phyloP scores from a whole-genome alignment of 2,797 vertebrate species.

The Natrix natrix region DNA sequence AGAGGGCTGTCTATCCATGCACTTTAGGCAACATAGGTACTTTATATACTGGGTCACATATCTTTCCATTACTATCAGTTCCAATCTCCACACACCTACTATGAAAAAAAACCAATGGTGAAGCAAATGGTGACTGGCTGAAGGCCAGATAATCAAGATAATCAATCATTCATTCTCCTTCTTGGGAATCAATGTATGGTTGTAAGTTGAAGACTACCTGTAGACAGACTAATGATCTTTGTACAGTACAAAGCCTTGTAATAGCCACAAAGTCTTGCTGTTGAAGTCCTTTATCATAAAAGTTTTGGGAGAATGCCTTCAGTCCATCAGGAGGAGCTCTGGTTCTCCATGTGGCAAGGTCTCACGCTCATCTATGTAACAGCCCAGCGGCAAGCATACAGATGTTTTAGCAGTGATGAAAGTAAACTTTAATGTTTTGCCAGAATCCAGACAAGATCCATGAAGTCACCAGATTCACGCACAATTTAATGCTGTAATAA shows the following conservation, averaged over 20 bases:
- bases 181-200: background rate
- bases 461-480: conserved; percentile 16
- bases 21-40: background rate
- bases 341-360: background rate
- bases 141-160: background rate
- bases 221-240: background rate
- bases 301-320: background rate
- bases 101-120: background rate
- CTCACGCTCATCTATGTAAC: background rate
- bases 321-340: background rate
- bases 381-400: background rate
- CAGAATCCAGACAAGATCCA: conserved; percentile 6
- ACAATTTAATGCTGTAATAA: conserved; percentile 17
- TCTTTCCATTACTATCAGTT: background rate
- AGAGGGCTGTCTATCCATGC: background rate
- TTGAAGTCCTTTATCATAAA: background rate
- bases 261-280: background rate
- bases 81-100: background rate
- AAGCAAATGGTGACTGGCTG: background rate
- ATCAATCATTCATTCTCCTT: background rate
- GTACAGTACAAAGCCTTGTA: background rate
- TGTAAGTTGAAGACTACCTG: background rate
- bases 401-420: conserved; percentile 2
- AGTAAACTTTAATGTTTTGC: background rate
- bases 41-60: background rate